Conservation (phyloP, 2,888 invertebrate species). For the Iselma pallidipennis region DNA sequence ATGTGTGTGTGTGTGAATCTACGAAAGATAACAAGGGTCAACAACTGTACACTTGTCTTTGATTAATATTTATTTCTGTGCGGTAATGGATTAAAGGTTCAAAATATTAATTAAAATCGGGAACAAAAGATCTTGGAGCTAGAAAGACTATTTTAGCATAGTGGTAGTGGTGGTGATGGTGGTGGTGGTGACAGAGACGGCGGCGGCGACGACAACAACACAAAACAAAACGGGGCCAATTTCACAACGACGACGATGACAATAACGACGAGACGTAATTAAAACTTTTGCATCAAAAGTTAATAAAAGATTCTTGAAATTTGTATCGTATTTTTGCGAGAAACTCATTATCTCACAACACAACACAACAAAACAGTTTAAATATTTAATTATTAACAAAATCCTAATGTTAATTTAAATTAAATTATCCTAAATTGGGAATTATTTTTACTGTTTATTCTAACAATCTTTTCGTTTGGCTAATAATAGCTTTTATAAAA, state of each 20-base stretch:
- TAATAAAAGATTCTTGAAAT: conserved; percentile 15
- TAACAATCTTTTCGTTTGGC: too few relatives aligned
- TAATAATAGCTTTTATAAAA: too few relatives aligned
- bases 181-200: background rate
- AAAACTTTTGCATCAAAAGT: conserved; percentile 23
- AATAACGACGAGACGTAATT: conserved; percentile 14
- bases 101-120: background rate
- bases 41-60: too few relatives aligned
- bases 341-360: background rate
- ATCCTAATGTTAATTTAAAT: background rate
- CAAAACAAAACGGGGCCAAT: conserved; percentile 1
- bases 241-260: conserved; percentile 6
- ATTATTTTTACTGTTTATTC: too few relatives aligned
- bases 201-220: background rate
- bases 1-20: background rate
- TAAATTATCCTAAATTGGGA: too few relatives aligned
- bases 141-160: background rate
- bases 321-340: background rate
- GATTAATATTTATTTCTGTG: too few relatives aligned
- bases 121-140: background rate
- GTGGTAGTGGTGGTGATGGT: background rate
- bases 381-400: background rate
- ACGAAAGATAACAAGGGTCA: too few relatives aligned
- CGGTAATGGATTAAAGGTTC: background rate
- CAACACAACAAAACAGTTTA: background rate